These are phyloP conservation scores for Fregetta grallaria DNA, from an alignment of 2,113 vertebrate genomes.

Conservation along the genomic window DNA sequence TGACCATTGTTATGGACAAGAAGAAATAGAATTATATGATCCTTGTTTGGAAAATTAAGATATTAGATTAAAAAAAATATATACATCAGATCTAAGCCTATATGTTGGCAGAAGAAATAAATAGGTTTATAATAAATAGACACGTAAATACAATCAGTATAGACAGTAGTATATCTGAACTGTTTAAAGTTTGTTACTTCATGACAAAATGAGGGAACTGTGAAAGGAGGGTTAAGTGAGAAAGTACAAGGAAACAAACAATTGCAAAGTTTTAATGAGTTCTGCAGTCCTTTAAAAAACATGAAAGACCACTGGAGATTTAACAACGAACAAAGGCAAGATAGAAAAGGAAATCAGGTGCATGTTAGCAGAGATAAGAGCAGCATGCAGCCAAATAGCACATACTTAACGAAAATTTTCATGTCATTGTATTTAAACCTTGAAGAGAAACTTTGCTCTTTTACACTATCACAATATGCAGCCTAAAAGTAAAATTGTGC, in stretches of 20 bases:
- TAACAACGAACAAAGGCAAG: conserved; percentile 28
- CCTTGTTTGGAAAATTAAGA: background rate
- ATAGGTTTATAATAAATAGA: background rate
- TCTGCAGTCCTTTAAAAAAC: conserved; percentile 38
- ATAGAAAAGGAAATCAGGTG: conserved; percentile 58
- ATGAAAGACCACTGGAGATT: conserved; percentile 40
- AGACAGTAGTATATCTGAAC: background rate
- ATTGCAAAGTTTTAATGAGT: conserved; percentile 56
- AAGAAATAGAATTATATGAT: background rate
- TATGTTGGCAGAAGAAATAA: background rate
- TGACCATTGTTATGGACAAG: background rate
- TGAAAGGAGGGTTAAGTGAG: background rate
- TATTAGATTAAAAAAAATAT: background rate
- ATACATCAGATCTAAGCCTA: background rate
- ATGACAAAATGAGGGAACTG: background rate
- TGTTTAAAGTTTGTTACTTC: background rate
- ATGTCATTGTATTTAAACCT: conserved; percentile 51
- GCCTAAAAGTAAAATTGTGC: conserved; percentile 45
- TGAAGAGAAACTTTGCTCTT: conserved; percentile 53
- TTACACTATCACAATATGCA: conserved; percentile 12
- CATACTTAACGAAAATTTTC: conserved; percentile 12
- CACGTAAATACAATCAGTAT: background rate
- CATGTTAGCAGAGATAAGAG: conserved; percentile 27
- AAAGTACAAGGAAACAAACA: conserved; percentile 50
- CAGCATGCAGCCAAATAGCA: conserved; percentile 46